phyloP scores from a whole-genome alignment of 2,888 invertebrate species.

The Euspilapteryx auroguttella region DNA sequence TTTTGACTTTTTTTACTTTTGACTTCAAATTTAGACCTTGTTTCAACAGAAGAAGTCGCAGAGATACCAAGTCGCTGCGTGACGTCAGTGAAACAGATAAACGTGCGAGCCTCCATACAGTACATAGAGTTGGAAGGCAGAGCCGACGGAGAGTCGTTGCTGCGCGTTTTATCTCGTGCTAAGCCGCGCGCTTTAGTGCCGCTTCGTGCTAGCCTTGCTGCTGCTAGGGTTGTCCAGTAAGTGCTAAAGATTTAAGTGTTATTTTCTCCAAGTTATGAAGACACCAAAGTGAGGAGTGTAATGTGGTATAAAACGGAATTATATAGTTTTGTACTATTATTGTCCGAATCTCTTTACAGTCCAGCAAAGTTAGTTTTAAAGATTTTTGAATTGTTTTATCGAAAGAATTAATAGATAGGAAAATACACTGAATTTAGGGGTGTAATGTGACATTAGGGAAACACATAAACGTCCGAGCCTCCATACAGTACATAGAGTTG shows the following conservation, averaged over 20 bases:
- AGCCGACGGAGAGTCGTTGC: conserved; percentile 81
- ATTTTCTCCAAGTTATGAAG: too few species aligned
- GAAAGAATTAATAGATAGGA: too few species aligned
- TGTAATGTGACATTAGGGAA: conserved; percentile 72
- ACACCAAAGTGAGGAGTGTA: too few species aligned
- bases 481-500: conserved; percentile 93
- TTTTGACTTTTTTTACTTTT: too few species aligned
- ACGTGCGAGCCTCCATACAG: conserved; percentile 82
- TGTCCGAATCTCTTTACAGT: too few species aligned
- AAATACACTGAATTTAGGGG: too few species aligned
- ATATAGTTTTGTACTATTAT: too few species aligned
- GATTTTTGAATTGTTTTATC: too few species aligned
- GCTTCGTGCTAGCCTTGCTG: conserved; percentile 23
- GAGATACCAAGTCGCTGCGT: conserved; percentile 94
- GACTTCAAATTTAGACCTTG: too few species aligned
- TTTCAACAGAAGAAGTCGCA: conserved; percentile 28
- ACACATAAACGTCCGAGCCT: conserved; percentile 78
- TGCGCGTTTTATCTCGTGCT: conserved; percentile 79
- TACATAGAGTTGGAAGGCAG: conserved; percentile 98
- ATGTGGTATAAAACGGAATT: too few species aligned
- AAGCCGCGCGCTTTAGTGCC: conserved; percentile 79
- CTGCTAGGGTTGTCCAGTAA: conserved; percentile 23
- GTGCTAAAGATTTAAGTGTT: too few species aligned
- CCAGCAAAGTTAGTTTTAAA: too few species aligned
- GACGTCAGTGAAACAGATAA: conserved; percentile 70